phyloP scores from a whole-genome alignment of 2,888 invertebrate genomes.

The Eupithecia insigniata region DNA sequence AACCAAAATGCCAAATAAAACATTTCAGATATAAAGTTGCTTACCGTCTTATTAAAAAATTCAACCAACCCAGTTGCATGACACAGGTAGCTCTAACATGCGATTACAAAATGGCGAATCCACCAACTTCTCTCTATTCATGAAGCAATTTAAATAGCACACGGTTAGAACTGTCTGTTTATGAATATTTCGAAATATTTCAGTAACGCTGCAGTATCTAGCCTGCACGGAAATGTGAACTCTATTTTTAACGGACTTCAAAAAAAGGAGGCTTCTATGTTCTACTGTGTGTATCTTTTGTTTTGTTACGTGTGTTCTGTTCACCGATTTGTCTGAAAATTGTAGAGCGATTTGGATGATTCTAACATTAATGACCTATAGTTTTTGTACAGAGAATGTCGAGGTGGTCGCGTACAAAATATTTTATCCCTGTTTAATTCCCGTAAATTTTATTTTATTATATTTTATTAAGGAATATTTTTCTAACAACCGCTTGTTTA shows the following conservation, averaged over 20 bases:
- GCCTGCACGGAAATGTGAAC: neutral
- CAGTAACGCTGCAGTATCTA: neutral
- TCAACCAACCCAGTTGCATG: neutral
- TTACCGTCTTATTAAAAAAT: slow-evolving; percentile 1
- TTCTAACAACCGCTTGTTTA: too few species aligned
- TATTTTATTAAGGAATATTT: too few species aligned
- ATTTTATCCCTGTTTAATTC: too few species aligned
- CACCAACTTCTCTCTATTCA: slow-evolving; percentile 60
- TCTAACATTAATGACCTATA: too few species aligned
- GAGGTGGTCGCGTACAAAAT: too few species aligned
- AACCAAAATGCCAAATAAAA: neutral
- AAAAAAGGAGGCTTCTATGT: neutral
- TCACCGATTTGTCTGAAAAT: too few species aligned
- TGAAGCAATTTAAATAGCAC: slow-evolving; percentile 70
- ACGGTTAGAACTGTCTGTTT: slow-evolving; percentile 56
- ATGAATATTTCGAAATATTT: slow-evolving; percentile 60
- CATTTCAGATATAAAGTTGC: neutral
- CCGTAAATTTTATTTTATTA: too few species aligned
- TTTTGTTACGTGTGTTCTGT: too few species aligned
- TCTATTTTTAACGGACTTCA: neutral
- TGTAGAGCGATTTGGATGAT: too few species aligned
- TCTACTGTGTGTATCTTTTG: neutral
- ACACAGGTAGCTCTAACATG: slow-evolving; percentile 8
- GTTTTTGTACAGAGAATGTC: too few species aligned
- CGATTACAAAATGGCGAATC: slow-evolving; percentile 23